Percentiles rank a stretch among this genome's conserved stretches.
Conservation (phyloP, 2,888 invertebrate genomes). For the Acanthosepion lycidas region DNA sequence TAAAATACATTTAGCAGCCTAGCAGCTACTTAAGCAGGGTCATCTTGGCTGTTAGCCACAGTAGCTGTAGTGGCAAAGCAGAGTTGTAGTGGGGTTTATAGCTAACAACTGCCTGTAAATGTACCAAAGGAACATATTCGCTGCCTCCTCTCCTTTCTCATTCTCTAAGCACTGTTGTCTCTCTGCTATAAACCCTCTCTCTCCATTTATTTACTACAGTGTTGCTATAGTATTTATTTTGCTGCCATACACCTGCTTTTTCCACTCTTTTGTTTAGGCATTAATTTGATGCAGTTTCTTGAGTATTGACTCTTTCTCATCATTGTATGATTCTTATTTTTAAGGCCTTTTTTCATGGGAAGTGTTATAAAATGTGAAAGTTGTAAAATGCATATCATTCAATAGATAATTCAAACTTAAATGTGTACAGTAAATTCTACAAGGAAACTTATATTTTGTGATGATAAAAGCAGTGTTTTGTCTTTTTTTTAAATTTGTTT, state of each 20-base stretch:
- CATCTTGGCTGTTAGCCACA: constrained; percentile 23
- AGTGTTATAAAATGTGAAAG: too few species aligned
- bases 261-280: background rate
- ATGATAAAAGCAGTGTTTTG: too few species aligned
- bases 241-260: constrained; percentile 33
- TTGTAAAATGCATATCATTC: too few species aligned
- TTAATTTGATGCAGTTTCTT: background rate
- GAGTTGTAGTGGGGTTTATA: background rate
- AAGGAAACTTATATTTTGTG: too few species aligned
- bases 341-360: background rate
- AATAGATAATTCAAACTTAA: too few species aligned
- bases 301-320: background rate
- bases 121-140: background rate
- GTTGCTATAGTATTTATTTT: background rate
- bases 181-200: background rate
- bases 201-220: background rate
- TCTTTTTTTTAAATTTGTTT: too few species aligned
- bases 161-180: constrained; percentile 23
- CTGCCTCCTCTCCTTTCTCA: background rate
- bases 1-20: constrained; percentile 33
- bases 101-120: background rate
- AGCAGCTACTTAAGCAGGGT: constrained; percentile 23
- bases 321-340: background rate
- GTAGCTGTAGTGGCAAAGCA: background rate
- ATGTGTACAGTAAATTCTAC: too few species aligned